phyloP scores from a whole-genome alignment of 2,797 vertebrate species.

The Picus viridis region DNA sequence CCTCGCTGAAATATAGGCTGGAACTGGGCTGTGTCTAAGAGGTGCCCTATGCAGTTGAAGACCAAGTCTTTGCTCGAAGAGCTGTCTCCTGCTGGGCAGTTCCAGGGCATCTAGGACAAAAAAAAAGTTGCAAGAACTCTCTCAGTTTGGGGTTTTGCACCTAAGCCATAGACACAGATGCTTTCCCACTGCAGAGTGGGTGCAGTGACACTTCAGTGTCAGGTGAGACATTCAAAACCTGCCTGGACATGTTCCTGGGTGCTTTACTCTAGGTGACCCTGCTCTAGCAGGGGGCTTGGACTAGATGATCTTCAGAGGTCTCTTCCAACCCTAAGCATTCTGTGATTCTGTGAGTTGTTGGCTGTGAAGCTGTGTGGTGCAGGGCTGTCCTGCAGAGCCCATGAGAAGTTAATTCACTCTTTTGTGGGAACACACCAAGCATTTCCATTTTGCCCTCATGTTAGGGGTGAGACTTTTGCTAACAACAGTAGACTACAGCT shows the following conservation, averaged over 20 bases:
- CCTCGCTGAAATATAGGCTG: neutral
- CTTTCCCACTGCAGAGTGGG: neutral
- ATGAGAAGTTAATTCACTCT: neutral
- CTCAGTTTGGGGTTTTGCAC: neutral
- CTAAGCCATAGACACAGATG: accelerated
- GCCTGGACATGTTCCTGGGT: too few relatives aligned
- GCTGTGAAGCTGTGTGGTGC: neutral
- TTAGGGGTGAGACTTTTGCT: neutral
- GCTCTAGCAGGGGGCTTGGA: too few relatives aligned
- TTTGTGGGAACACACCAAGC: neutral
- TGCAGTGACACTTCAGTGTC: neutral
- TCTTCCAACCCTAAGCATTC: too few relatives aligned
- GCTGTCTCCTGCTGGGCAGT: neutral
- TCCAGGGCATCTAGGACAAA: neutral
- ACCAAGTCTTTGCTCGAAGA: neutral
- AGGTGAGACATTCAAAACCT: neutral
- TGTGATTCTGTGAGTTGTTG: neutral
- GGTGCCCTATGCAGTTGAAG: neutral
- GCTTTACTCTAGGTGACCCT: too few relatives aligned
- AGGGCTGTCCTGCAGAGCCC: neutral
- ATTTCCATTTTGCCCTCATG: neutral
- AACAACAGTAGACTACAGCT: neutral
- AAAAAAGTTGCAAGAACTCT: neutral
- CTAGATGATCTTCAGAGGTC: too few relatives aligned
- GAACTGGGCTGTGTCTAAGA: neutral